Conservation (phyloP, 2,888 invertebrate genomes). For the Ariolimax columbianus region DNA sequence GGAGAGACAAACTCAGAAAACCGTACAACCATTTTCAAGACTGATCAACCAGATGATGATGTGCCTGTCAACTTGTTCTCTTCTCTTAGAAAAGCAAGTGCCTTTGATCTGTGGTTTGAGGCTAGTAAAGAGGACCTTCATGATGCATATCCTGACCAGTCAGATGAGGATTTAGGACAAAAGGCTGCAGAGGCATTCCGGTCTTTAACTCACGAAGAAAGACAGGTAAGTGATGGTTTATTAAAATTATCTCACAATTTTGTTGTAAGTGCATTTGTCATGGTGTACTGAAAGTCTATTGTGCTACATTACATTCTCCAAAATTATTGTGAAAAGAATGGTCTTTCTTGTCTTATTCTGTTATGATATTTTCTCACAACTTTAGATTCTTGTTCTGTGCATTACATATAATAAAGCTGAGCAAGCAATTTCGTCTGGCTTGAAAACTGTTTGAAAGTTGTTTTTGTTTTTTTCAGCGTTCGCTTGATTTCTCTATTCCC, state of each 20-base stretch:
- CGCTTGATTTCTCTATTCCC: too few relatives aligned
- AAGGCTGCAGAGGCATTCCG: slow-evolving; percentile 70
- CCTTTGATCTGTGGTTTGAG: slow-evolving; percentile 74
- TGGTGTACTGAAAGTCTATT: not conserved
- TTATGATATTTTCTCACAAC: not conserved
- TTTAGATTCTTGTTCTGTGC: too few relatives aligned
- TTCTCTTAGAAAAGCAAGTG: slow-evolving; percentile 54
- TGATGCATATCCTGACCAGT: slow-evolving; percentile 69
- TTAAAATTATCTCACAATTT: not conserved
- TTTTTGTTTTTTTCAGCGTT: too few relatives aligned
- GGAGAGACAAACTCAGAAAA: too few relatives aligned
- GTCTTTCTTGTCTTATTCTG: not conserved
- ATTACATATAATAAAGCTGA: too few relatives aligned
- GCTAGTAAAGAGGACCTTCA: slow-evolving; percentile 62
- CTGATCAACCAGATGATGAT: too few relatives aligned
- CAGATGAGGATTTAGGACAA: slow-evolving; percentile 65
- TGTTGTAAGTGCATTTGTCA: not conserved
- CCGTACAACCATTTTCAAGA: too few relatives aligned
- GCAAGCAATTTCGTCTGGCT: too few relatives aligned
- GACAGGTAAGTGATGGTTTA: slow-evolving; percentile 63
- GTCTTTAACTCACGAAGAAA: slow-evolving; percentile 68
- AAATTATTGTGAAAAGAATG: not conserved
- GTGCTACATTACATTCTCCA: not conserved
- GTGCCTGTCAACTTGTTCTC: too few relatives aligned
- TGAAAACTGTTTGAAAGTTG: too few relatives aligned